Conservation (phyloP, 2,113 vertebrate genomes). For the Elachura formosa region DNA sequence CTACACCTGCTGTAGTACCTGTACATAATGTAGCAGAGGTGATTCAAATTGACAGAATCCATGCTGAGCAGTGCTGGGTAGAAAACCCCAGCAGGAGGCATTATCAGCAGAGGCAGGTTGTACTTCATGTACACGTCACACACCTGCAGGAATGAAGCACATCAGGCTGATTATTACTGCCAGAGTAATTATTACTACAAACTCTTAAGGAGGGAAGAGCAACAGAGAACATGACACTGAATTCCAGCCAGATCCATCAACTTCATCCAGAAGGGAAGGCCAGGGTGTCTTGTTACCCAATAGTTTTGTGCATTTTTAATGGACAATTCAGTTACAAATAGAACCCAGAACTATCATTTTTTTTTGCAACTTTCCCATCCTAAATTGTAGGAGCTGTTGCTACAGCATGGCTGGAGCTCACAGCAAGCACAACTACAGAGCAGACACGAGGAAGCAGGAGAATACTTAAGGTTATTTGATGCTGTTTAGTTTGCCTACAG, state of each 20-base stretch:
- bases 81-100: conserved; percentile 87
- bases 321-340: neutral
- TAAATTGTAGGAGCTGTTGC: neutral
- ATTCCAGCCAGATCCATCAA: neutral
- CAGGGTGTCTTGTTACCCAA: neutral
- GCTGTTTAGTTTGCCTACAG: neutral
- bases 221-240: neutral
- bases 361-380: neutral
- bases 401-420: neutral
- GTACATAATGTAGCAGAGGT: conserved; percentile 88
- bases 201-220: neutral
- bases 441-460: neutral
- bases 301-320: neutral
- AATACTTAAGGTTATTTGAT: neutral
- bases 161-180: neutral
- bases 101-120: conserved; percentile 81
- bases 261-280: neutral
- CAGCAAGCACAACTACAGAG: neutral
- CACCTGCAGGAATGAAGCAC: conserved; percentile 73
- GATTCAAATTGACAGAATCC: conserved; percentile 82
- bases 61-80: conserved; percentile 83
- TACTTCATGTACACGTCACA: conserved; percentile 87
- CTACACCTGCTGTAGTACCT: conserved; percentile 70
- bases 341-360: neutral
- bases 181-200: neutral